Conservation (phyloP, 2,888 invertebrate species). For the Brachyopa scutellaris region DNA sequence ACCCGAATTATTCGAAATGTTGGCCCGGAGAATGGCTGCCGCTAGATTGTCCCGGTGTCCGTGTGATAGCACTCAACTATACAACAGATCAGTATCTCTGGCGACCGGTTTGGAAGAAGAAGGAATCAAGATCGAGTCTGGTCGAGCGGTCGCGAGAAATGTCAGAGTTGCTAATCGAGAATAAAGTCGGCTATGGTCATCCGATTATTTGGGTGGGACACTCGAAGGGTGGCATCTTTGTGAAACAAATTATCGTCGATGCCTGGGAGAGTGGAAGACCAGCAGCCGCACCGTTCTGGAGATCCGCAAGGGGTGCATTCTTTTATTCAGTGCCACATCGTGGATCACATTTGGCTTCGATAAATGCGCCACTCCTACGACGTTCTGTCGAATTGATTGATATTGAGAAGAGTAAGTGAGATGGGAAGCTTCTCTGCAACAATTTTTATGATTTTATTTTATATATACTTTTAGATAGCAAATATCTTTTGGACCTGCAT, state of each 20-base stretch:
- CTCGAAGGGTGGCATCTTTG: slow-evolving; percentile 93
- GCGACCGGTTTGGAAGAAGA: slow-evolving; percentile 89
- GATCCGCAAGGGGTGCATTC: slow-evolving; percentile 86
- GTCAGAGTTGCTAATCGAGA: slow-evolving; percentile 85
- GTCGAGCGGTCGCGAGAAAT: slow-evolving; percentile 88
- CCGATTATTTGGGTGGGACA: slow-evolving; percentile 92
- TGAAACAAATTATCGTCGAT: slow-evolving; percentile 91
- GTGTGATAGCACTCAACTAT: slow-evolving; percentile 92
- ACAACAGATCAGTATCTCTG: slow-evolving; percentile 90
- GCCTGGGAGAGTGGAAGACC: slow-evolving; percentile 83
- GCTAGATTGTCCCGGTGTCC: slow-evolving; percentile 88
- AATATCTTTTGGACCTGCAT: slow-evolving; percentile 87
- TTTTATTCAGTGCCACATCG: slow-evolving; percentile 94
- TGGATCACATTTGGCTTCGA: slow-evolving; percentile 90
- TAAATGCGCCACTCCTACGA: slow-evolving; percentile 88
- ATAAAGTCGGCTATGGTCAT: slow-evolving; percentile 87
- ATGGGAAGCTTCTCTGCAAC: not conserved
- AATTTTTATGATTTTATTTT: too few species aligned
- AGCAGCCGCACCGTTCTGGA: slow-evolving; percentile 83
- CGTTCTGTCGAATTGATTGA: slow-evolving; percentile 90
- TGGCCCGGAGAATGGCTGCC: slow-evolving; percentile 95
- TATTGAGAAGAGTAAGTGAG: slow-evolving; percentile 88
- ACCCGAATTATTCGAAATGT: slow-evolving; percentile 85
- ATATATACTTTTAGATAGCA: slow-evolving; percentile 86
- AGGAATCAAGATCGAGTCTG: slow-evolving; percentile 85